Base-by-base conservation (phyloP, 2,888 invertebrate species). In the Tortricodes alternella region DNA sequence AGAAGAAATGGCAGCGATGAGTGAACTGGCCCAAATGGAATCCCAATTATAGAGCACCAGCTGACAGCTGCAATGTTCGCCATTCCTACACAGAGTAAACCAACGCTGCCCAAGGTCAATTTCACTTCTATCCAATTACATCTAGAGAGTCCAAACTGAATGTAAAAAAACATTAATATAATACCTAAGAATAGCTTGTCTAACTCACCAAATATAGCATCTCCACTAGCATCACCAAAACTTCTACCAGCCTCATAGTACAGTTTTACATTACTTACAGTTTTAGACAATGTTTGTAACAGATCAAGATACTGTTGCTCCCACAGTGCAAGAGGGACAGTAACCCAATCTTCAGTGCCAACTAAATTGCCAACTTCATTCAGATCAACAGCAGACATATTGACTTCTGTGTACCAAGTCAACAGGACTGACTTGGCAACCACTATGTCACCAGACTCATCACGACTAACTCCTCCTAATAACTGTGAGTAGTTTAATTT, bases 21-120 rank as follows among this genome's bases (percentile, higher is more conserved):
- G 77, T 97, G 96, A 0, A 96, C 94, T 0, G 96, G 96, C 1
- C 96, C 96, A 77, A 95, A 96, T 23, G 94, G 92, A 27, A 96
- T 89, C 5, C 94, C 94, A 53, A 95, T 73, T 6, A 93, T 75
- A 1, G 96, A 94, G 71, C 96, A 95, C 71, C 96, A 77, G 46
- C 96, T 94, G 52, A 94, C 92, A 0, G 95, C 93, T 24, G 94
- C 92, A 2, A 94, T 75, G 68, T 96, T 95, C 0, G 96, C 94
- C 89, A 96, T 92, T 5, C 93, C 95, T 27, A 96, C 94, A 69
- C 94, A 93, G 11, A 95, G 70, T 46, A 96, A 83, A 24, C 96
- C 96, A 27, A 94, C 89, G 64, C 92, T 83, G 4, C 94, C 94
- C 53, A 96, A 81, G 59, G 93, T 92, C 60, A 95, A 83, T 77